Percentiles rank a stretch among this genome's conserved stretches.
These are phyloP conservation scores for Diglossa brunneiventris DNA, from an alignment of 2,113 vertebrate species.

Conservation along the genomic window DNA sequence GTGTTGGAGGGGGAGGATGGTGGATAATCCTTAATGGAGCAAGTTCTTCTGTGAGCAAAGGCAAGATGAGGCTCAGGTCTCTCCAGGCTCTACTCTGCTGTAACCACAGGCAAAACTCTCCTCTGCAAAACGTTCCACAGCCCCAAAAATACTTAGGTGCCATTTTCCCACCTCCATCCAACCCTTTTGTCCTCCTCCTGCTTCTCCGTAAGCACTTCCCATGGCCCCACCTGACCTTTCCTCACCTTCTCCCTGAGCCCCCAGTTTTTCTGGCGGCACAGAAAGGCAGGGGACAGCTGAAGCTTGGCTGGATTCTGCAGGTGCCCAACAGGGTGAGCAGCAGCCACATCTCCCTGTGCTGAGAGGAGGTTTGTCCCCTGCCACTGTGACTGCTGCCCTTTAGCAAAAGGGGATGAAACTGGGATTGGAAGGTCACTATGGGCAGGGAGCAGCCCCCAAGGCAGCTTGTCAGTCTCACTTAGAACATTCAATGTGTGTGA, in stretches of 20 bases:
- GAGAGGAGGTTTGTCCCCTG: background rate
- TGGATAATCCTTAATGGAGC: background rate
- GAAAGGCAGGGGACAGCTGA: background rate
- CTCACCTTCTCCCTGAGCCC: background rate
- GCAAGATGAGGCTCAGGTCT: background rate
- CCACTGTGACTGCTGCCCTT: background rate
- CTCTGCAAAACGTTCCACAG: background rate
- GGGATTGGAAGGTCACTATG: background rate
- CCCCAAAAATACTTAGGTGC: background rate
- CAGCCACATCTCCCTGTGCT: accelerated
- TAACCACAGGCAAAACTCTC: background rate
- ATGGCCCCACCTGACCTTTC: accelerated
- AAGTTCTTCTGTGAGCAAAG: background rate
- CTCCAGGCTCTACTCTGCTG: background rate
- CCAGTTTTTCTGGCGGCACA: background rate
- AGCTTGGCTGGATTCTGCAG: background rate
- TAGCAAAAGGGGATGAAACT: background rate
- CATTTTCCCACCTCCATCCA: background rate
- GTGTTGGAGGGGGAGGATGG: accelerated
- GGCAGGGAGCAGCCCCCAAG: background rate
- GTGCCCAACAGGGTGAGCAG: accelerated
- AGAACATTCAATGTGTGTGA: background rate
- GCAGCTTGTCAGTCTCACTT: background rate
- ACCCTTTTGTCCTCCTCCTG: background rate
- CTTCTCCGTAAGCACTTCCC: background rate